Evolutionary conservation across 2,113 vertebrate genomes (phyloP), one percentile per base, ranked within the genome.

Genomic region (Oriolus oriolus): DNA sequence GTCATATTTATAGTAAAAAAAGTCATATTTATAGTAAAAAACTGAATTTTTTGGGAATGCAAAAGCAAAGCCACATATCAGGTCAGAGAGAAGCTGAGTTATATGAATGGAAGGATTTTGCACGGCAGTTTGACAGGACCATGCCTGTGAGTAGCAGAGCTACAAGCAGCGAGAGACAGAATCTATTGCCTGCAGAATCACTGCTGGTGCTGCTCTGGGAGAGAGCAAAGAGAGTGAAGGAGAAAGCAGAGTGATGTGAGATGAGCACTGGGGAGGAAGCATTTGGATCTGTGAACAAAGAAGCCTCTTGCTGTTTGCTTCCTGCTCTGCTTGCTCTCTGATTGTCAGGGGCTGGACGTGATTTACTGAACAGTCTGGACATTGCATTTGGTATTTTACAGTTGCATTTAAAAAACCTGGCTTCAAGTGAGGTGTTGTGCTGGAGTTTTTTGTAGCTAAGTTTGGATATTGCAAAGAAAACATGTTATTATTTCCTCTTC

Each of bases 261-360:
- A 76, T 63, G 76, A 80, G 56, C 11, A 1, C 68, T 74, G 63
- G 30, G 0, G 0, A 96, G 57, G 83, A 59, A 71, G 31, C 52
- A 31, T 82, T 92, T 84, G 80, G 47, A 49, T 84, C 60, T 84
- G 64, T 44, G 93, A 93, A 90, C 80, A 93, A 95, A 95, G 89
- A 87, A 93, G 64, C n/a, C 56, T 41, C 84, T 95, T 78, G 76
- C 94, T 95, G 52, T 93, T 94, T 82, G 89, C 94, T 89, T 94
- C 84, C 69, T 82, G 56, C 89, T 89, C 90, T 57, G 59, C 79
- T 96, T 84, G 59, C 64, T 93, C 50, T 84, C 60, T 70, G 71
- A 49, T 74, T 77, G 71, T 90, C 88, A 84, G 47, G 70, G 56
- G 50, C 66, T 86, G 76, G 79, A 70, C 45, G 54, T 73, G 85